Evolutionary conservation across 2,113 vertebrate species (phyloP), one percentile per base, ranked within the genome.

Genomic region (Nycticorax nycticorax): DNA sequence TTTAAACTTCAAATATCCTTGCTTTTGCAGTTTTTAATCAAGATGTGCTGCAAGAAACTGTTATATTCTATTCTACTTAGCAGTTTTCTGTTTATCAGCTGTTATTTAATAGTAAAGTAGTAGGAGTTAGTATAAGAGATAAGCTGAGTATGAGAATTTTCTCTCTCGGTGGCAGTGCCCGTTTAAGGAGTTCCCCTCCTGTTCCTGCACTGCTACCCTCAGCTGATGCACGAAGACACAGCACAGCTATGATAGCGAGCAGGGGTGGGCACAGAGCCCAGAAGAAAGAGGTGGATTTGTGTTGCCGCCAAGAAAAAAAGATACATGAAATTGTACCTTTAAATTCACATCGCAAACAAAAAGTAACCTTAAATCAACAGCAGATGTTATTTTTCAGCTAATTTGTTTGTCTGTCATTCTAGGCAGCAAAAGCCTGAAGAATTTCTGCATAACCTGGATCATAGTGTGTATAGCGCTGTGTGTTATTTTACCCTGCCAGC

Each of bases 361-460:
- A 73, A 87, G 66, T 39, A 53, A 37, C 76, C 73, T 88, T 84
- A 91, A 76, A 89, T 93, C 72, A 69, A 26, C 85, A 82, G 89
- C 81, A 92, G 93, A 89, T 89, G 86, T 68, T 81, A 17, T 55
- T 91, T 91, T 82, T 30, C 78, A 82, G 85, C 94, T 80, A 7
- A 62, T 92, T 85, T 73, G 63, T 93, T 92, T 88, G 78, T 78
- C 27, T 96, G 60, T 90, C 89, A 10, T 96, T 94, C 30, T 53
- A 96, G 93, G 80, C 57, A 90, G 78, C 89, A 82, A 82, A 75
- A 92, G 66, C 81, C 68, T 98, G 88, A 98, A 98, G 97, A 98
- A 94, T 92, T 75, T 96, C 67, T 98, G 98, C 81, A 52, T 98
- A 73, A 60, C 69, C 43, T 98, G 98, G 98, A 76, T 52, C 55